Evolutionary conservation across 2,113 vertebrate genomes (phyloP).

Genomic region (Leucopsar rothschildi): DNA sequence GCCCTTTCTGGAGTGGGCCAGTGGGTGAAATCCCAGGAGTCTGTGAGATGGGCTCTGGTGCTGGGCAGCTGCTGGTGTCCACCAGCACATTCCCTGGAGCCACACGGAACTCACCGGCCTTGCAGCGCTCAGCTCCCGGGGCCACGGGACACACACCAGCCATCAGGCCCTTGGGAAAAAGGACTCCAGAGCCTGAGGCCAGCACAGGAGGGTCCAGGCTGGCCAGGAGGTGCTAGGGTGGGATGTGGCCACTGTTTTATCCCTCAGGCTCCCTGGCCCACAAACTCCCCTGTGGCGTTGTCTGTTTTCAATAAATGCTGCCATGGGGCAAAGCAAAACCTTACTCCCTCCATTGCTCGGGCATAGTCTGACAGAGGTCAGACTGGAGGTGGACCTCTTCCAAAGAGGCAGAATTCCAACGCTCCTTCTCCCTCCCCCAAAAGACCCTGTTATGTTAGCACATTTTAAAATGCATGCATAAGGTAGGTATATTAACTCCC

Average conservation of each 20-base stretch:
- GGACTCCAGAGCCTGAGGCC: accelerated
- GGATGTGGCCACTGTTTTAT: background rate
- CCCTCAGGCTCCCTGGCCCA: background rate
- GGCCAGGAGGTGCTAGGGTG: background rate
- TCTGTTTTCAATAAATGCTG: background rate
- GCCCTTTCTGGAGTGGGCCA: background rate
- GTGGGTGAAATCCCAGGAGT: background rate
- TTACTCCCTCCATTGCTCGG: background rate
- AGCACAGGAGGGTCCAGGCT: background rate
- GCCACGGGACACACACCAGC: accelerated
- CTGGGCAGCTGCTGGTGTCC: background rate
- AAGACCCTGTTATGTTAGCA: background rate
- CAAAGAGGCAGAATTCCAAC: background rate
- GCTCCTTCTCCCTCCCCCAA: too few species aligned
- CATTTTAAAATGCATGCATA: background rate
- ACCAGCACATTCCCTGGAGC: accelerated
- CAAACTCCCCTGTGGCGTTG: background rate
- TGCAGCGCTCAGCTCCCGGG: background rate
- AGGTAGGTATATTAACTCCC: background rate
- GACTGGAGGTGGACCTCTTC: background rate
- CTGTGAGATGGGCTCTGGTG: background rate
- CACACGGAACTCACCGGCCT: accelerated
- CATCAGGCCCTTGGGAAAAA: background rate
- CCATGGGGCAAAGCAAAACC: background rate
- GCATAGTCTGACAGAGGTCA: background rate